phyloP scores from a whole-genome alignment of 2,888 invertebrate species.

The Brenthis hecate region DNA sequence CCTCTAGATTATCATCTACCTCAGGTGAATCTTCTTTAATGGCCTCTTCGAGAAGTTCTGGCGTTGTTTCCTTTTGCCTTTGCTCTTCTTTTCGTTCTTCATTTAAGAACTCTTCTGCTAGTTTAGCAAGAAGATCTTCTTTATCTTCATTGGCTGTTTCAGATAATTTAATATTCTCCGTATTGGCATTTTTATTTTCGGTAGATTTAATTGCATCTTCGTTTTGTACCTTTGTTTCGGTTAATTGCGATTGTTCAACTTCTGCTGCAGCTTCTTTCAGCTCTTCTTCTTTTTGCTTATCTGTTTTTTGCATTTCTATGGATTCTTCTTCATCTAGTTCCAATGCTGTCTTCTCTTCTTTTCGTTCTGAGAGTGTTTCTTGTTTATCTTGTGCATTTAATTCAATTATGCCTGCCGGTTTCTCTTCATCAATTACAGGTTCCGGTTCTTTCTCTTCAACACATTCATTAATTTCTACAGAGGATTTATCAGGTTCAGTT shows the following conservation, averaged over 20 bases:
- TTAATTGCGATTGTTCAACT: not conserved
- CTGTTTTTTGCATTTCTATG: not conserved
- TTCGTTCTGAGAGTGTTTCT: not conserved
- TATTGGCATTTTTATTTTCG: not conserved
- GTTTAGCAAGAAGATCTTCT: constrained; percentile 51
- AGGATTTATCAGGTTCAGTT: constrained; percentile 24
- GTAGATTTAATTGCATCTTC: not conserved
- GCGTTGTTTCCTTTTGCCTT: constrained; percentile 56
- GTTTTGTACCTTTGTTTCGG: not conserved
- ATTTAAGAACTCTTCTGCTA: constrained; percentile 60
- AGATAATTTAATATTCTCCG: constrained; percentile 36
- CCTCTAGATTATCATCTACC: constrained; percentile 52
- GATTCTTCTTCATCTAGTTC: not conserved
- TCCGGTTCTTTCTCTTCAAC: constrained; percentile 24
- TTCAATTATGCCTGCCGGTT: constrained; percentile 28
- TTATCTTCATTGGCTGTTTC: constrained; percentile 47
- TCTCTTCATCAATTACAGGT: constrained; percentile 18
- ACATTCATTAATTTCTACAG: constrained; percentile 17
- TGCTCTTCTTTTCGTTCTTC: constrained; percentile 51
- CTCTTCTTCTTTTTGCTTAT: constrained; percentile 6
- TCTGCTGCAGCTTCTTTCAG: constrained; percentile 10
- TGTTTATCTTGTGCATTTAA: not conserved
- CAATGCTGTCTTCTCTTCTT: not conserved
- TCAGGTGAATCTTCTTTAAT: constrained; percentile 54
- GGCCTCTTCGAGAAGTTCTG: constrained; percentile 68